A percentile compares a stretch with the other conserved stretches of the same genome.
Conservation (phyloP, 2,113 vertebrate species). For the Silurus asotus region DNA sequence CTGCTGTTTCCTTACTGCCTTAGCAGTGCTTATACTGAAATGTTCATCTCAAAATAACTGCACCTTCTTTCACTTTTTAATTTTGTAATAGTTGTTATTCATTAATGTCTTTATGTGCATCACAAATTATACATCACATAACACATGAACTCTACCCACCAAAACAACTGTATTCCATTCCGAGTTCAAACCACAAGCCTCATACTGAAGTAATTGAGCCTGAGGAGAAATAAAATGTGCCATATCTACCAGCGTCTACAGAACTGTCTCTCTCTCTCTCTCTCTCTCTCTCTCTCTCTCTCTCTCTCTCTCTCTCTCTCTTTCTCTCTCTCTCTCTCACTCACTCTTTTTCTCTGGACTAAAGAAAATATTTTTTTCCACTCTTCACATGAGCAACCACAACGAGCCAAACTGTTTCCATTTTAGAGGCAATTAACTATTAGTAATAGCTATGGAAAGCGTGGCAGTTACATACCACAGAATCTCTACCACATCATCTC, state of each 20-base stretch:
- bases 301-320: too few species aligned
- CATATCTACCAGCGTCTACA: slow-evolving; percentile 20
- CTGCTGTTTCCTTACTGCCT: background rate
- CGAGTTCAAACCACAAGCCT: slow-evolving; percentile 5
- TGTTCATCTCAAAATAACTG: slow-evolving; percentile 13
- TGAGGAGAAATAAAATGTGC: slow-evolving; percentile 11
- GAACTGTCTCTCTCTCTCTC: background rate
- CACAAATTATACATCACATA: slow-evolving; percentile 19
- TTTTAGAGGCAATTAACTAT: slow-evolving; percentile 67
- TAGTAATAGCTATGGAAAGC: slow-evolving; percentile 56
- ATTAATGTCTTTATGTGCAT: background rate
- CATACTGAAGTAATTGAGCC: slow-evolving; percentile 23
- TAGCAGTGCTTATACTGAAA: background rate
- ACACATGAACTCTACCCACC: background rate
- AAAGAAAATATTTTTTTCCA: background rate
- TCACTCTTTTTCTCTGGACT: background rate
- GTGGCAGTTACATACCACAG: slow-evolving; percentile 61
- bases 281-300: too few species aligned
- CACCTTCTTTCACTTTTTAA: background rate
- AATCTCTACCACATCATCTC: slow-evolving; percentile 19
- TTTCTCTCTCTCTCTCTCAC: background rate
- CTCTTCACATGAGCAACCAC: background rate
- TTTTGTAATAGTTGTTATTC: slow-evolving; percentile 24
- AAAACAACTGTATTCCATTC: background rate
- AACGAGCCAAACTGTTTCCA: slow-evolving; percentile 66